These are phyloP conservation scores for Drosophila histrio DNA, from an alignment of 2,888 invertebrate genomes.

Conservation along the genomic window DNA sequence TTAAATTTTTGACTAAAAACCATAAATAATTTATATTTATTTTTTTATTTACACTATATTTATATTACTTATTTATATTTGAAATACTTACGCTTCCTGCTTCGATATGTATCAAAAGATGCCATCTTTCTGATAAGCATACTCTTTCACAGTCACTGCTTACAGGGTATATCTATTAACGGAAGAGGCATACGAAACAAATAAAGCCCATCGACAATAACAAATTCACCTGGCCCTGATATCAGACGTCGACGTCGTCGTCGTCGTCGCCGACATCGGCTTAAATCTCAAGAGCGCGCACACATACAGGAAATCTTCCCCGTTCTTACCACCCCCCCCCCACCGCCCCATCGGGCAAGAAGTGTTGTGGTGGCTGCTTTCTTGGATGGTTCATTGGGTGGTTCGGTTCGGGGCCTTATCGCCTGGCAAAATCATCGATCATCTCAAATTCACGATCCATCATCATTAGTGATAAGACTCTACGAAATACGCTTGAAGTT, in stretches of 20 bases:
- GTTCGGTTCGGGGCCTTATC: conserved; percentile 31
- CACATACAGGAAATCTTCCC: conserved; percentile 12
- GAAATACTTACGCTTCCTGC: no score
- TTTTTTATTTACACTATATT: no score
- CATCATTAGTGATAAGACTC: conserved; percentile 74
- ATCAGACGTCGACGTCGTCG: conserved; percentile 31
- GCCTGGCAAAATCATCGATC: conserved; percentile 71
- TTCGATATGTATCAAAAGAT: no score
- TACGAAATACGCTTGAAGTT: conserved; percentile 64
- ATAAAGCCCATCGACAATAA: conserved; percentile 21
- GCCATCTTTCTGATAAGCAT: not conserved
- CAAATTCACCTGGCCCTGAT: conserved; percentile 31
- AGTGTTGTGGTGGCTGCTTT: conserved; percentile 6
- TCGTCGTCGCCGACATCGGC: conserved; percentile 30
- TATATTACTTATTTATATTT: no score
- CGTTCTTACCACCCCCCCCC: not conserved
- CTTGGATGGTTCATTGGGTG: not conserved
- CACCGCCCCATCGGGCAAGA: not conserved
- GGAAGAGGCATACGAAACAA: not conserved
- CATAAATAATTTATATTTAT: no score
- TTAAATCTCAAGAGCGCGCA: conserved; percentile 65
- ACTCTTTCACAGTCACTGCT: not conserved
- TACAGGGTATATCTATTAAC: conserved; percentile 1
- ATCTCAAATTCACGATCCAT: conserved; percentile 80
- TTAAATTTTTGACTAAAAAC: no score